phyloP scores from a whole-genome alignment of 2,113 vertebrate species.

The Jaculus jaculus region DNA sequence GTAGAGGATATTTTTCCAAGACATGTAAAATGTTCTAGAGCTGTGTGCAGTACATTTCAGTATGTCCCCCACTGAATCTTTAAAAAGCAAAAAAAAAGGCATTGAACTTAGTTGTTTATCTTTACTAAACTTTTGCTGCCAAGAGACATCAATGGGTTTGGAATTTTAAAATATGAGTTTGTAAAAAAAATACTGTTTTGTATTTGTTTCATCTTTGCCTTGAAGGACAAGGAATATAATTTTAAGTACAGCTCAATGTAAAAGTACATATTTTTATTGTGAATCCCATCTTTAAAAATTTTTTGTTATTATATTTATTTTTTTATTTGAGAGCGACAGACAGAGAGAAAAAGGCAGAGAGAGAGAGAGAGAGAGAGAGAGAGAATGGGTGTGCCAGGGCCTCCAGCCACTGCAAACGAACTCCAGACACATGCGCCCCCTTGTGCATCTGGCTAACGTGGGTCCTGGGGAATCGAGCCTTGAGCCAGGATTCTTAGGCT shows the following conservation, averaged over 20 bases:
- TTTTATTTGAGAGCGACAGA: no score
- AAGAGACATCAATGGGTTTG: not conserved
- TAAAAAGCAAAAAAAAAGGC: not conserved
- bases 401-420: no score
- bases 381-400: no score
- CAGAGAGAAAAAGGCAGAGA: no score
- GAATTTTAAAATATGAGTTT: constrained; percentile 46
- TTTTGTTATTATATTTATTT: no score
- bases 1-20: not conserved
- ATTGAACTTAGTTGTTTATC: not conserved
- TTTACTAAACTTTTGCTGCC: not conserved
- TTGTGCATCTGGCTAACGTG: no score
- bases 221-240: not conserved
- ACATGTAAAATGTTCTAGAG: not conserved
- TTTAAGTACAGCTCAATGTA: not conserved
- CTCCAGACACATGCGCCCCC: no score
- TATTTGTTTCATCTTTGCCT: constrained; percentile 2
- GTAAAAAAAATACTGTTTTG: not conserved
- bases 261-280: not conserved
- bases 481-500: no score
- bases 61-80: not conserved
- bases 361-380: no score
- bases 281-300: not conserved
- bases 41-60: not conserved
- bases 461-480: no score